These are phyloP conservation scores for Natrix natrix DNA, from an alignment of 2,797 vertebrate species.

Conservation along the genomic window DNA sequence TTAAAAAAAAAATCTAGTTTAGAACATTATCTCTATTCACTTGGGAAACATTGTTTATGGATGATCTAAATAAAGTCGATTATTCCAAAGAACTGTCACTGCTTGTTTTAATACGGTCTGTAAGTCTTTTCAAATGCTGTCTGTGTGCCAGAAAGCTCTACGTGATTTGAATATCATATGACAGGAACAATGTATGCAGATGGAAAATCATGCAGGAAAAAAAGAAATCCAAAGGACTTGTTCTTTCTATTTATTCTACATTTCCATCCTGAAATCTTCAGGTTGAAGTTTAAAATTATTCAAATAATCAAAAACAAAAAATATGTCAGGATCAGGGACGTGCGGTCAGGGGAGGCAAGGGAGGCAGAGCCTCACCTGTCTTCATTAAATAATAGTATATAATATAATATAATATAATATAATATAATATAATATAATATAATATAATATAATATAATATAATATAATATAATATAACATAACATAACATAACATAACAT, in stretches of 20 bases:
- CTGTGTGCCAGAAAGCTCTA: slow-evolving; percentile 13
- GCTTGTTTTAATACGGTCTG: background rate
- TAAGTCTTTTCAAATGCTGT: background rate
- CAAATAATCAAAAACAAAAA: background rate
- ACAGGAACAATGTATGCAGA: slow-evolving; percentile 29
- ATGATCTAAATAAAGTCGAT: background rate
- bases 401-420: too few species aligned
- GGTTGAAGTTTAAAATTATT: background rate
- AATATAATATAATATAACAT: too few species aligned
- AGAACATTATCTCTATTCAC: background rate
- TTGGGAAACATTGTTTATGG: background rate
- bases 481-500: too few species aligned
- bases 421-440: too few species aligned
- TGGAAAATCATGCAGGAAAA: slow-evolving; percentile 32
- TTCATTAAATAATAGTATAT: too few species aligned
- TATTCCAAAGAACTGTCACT: background rate
- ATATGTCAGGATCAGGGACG: background rate
- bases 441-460: too few species aligned
- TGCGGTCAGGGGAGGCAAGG: too few species aligned
- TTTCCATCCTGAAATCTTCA: slow-evolving; percentile 12
- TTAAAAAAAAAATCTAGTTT: background rate
- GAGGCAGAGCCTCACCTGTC: too few species aligned
- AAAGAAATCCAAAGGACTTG: slow-evolving; percentile 36
- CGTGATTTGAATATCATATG: slow-evolving; percentile 27
- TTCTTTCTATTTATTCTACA: background rate